phyloP scores from a whole-genome alignment of 2,888 invertebrate species.

The Tridacna gigas region DNA sequence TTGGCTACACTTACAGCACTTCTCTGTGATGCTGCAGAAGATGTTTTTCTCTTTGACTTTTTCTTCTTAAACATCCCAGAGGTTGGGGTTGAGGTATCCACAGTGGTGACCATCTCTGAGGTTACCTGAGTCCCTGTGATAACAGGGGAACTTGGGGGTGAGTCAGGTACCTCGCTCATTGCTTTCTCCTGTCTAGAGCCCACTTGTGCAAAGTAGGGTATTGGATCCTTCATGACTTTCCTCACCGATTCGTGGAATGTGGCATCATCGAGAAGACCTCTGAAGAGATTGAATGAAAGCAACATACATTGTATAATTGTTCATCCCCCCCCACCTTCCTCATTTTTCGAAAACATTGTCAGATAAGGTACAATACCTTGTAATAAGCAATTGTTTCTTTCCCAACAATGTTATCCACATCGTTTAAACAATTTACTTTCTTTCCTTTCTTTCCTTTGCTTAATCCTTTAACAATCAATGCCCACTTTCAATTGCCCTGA shows the following conservation, averaged over 20 bases:
- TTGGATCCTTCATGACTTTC: constrained; percentile 78
- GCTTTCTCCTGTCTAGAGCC: constrained; percentile 53
- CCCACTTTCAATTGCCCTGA: too few species aligned
- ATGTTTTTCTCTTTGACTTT: constrained; percentile 43
- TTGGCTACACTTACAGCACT: constrained; percentile 44
- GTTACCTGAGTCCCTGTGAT: constrained; percentile 19
- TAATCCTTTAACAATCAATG: too few species aligned
- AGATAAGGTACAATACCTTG: too few species aligned
- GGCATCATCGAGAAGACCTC: constrained; percentile 82
- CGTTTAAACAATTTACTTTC: too few species aligned
- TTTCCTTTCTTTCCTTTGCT: too few species aligned
- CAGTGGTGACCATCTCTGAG: background rate
- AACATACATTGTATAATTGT: too few species aligned
- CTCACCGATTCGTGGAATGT: constrained; percentile 80
- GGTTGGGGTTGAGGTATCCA: constrained; percentile 13
- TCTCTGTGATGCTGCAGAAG: constrained; percentile 52
- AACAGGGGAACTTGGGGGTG: constrained; percentile 52
- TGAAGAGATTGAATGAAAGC: constrained; percentile 47
- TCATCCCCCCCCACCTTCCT: too few species aligned
- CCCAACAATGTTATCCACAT: too few species aligned
- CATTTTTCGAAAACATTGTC: too few species aligned
- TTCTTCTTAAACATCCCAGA: constrained; percentile 35
- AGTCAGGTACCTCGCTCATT: background rate
- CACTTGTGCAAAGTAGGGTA: constrained; percentile 83
- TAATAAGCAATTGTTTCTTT: too few species aligned